phyloP scores from a whole-genome alignment of 2,113 vertebrate genomes.

The Neopipo cinnamomea region DNA sequence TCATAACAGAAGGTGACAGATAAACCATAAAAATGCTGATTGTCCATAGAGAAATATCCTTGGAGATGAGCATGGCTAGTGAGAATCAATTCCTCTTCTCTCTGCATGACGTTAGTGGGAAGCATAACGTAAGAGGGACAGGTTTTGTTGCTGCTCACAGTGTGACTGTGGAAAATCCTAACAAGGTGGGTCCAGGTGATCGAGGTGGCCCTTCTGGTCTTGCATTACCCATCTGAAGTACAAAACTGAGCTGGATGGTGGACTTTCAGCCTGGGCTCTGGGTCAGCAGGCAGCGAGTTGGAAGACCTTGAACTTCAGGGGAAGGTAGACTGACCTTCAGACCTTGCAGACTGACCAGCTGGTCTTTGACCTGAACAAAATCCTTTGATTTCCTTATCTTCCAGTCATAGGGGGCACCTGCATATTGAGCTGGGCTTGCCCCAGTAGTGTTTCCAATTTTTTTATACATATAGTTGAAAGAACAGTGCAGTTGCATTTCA shows the following conservation, averaged over 20 bases:
- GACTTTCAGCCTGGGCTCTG: neutral
- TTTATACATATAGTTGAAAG: neutral
- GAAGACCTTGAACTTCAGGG: neutral
- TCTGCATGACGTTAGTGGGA: neutral
- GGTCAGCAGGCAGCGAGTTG: neutral
- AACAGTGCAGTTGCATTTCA: neutral
- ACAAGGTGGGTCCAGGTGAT: neutral
- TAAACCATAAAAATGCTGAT: neutral
- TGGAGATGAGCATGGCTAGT: neutral
- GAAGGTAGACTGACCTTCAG: neutral
- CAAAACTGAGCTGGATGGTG: neutral
- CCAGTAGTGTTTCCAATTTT: neutral
- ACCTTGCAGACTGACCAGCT: neutral
- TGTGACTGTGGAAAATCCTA: neutral
- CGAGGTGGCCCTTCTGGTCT: neutral
- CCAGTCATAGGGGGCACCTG: neutral
- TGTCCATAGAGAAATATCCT: neutral
- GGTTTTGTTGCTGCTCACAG: rapidly evolving
- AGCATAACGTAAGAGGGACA: neutral
- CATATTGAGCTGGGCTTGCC: neutral
- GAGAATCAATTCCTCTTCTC: neutral
- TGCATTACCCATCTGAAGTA: neutral
- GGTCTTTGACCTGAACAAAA: neutral
- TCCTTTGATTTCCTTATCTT: neutral
- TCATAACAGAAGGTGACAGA: neutral